Evolutionary conservation across 2,888 invertebrate genomes (phyloP).

Genomic region (Heliothis peltigera): DNA sequence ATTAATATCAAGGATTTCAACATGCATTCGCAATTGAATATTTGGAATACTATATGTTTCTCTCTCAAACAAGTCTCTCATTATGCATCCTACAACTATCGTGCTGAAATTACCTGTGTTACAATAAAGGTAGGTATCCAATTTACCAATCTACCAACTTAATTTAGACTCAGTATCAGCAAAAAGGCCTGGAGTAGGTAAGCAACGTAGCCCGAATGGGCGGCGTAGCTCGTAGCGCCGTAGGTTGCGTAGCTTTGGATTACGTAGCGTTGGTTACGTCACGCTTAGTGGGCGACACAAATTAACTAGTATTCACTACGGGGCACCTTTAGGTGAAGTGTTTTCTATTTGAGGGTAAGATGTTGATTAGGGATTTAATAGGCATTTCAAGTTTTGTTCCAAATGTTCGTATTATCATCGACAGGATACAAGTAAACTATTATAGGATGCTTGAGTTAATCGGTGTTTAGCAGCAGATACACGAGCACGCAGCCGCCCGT

Average conservation of each 20-base stretch:
- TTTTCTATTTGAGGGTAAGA: slow-evolving; percentile 10
- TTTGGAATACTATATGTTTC: too few species aligned
- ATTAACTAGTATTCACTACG: slow-evolving; percentile 23
- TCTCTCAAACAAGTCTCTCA: slow-evolving; percentile 6
- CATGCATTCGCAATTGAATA: too few species aligned
- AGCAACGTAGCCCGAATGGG: slow-evolving; percentile 21
- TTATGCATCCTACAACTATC: not conserved
- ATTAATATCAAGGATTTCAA: not conserved
- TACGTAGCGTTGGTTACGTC: slow-evolving; percentile 33
- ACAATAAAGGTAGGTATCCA: slow-evolving; percentile 34
- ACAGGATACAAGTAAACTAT: not conserved
- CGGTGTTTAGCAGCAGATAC: not conserved
- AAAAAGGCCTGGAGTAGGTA: slow-evolving; percentile 26
- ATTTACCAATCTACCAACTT: slow-evolving; percentile 52
- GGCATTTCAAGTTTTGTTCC: not conserved
- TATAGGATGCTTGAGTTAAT: not conserved
- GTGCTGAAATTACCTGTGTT: slow-evolving; percentile 20
- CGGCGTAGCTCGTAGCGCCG: slow-evolving; percentile 28
- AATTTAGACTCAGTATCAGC: slow-evolving; percentile 50
- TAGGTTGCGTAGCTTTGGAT: slow-evolving; percentile 24
- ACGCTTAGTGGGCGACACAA: slow-evolving; percentile 27
- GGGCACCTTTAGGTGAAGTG: not conserved
- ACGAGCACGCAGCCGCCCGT: not conserved
- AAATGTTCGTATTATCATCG: not conserved
- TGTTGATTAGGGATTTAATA: not conserved